A percentile compares a stretch with the other conserved stretches of the same genome.
Conservation (phyloP, 2,888 invertebrate species). For the Mythimna ferrago region DNA sequence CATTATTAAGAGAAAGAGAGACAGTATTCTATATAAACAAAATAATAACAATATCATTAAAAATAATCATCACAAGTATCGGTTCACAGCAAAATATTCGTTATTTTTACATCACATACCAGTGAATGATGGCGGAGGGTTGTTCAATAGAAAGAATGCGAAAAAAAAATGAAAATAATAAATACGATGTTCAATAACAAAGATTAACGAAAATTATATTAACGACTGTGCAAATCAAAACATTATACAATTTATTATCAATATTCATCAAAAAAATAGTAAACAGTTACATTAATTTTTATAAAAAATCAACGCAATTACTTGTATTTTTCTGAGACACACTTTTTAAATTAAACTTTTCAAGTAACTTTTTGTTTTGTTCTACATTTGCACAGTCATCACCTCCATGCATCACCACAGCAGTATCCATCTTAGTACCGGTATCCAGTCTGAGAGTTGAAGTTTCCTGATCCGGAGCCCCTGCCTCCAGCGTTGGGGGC, state of each 20-base stretch:
- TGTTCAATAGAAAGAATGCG: constrained; percentile 52
- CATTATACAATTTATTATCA: constrained; percentile 1
- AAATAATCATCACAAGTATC: constrained; percentile 68
- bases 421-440: constrained; percentile 75
- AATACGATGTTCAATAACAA: constrained; percentile 56
- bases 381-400: constrained; percentile 60
- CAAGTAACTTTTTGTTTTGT: constrained; percentile 15
- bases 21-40: constrained; percentile 65
- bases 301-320: constrained; percentile 55
- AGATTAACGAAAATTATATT: constrained; percentile 40
- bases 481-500: constrained; percentile 83
- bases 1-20: constrained; percentile 61
- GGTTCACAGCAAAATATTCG: constrained; percentile 71
- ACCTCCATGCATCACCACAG: constrained; percentile 65
- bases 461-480: constrained; percentile 85
- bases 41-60: constrained; percentile 62
- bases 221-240: constrained; percentile 59
- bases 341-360: not conserved
- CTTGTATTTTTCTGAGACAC: constrained; percentile 3
- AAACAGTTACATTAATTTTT: constrained; percentile 44
- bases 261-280: constrained; percentile 24
- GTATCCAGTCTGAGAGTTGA: constrained; percentile 87
- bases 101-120: constrained; percentile 57
- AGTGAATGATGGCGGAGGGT: constrained; percentile 65
- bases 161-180: constrained; percentile 55